A percentile compares a stretch with the other conserved stretches of the same genome.
phyloP scores from a whole-genome alignment of 2,113 vertebrate genomes.

The Phyllostomus hastatus region DNA sequence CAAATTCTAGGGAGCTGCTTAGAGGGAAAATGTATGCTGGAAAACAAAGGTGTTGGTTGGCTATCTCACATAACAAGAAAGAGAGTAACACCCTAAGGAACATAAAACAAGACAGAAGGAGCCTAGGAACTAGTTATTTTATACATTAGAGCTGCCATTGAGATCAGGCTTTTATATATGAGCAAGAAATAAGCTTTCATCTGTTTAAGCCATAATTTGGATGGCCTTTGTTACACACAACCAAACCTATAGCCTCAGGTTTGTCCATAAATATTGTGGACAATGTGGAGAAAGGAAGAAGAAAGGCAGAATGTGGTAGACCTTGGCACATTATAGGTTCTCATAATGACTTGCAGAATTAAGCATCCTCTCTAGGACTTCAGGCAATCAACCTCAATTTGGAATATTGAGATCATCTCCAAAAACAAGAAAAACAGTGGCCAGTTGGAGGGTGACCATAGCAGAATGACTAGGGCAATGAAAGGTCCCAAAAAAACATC shows the following conservation, averaged over 20 bases:
- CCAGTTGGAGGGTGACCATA: neutral
- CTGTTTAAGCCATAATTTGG: neutral
- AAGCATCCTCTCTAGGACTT: neutral
- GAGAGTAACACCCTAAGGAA: neutral
- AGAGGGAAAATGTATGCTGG: neutral
- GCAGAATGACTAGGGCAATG: neutral
- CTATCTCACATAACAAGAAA: neutral
- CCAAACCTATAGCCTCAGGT: neutral
- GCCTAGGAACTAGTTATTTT: neutral
- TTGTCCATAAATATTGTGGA: neutral
- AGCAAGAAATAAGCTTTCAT: neutral
- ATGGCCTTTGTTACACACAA: neutral
- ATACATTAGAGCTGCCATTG: neutral
- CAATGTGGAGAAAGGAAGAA: neutral
- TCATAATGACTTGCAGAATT: neutral
- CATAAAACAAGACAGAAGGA: neutral
- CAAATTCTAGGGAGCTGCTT: neutral
- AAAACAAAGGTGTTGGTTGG: neutral
- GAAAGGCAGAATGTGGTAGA: neutral
- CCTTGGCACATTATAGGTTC: neutral
- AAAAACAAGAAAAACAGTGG: neutral
- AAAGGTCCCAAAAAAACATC: conserved; percentile 37
- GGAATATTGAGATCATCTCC: conserved; percentile 12
- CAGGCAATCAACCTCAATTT: conserved; percentile 9
- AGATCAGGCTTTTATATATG: neutral